These are phyloP conservation scores for Chloromyia formosa DNA, from an alignment of 2,888 invertebrate genomes.

Conservation along the genomic window DNA sequence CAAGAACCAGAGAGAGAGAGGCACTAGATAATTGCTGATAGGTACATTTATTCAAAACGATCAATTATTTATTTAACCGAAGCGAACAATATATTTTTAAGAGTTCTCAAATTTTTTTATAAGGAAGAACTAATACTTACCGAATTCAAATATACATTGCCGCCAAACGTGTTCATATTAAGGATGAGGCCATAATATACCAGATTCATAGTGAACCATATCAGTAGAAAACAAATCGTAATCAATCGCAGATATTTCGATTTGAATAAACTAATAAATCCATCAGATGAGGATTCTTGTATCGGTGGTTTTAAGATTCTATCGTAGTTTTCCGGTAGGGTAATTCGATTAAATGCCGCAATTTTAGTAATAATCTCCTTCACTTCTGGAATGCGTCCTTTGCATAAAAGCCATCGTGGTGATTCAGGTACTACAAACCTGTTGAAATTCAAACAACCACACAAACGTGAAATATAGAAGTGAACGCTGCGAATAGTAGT, in stretches of 20 bases:
- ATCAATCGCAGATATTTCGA: constrained; percentile 72
- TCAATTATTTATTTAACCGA: too few species aligned
- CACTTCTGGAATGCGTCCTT: constrained; percentile 77
- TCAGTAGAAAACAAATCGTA: constrained; percentile 75
- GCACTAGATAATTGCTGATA: too few species aligned
- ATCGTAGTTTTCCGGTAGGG: constrained; percentile 74
- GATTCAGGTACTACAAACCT: constrained; percentile 84
- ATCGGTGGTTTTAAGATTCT: constrained; percentile 70
- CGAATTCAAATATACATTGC: constrained; percentile 78
- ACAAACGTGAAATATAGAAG: not conserved
- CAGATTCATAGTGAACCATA: constrained; percentile 77
- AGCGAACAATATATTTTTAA: too few species aligned
- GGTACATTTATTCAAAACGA: too few species aligned
- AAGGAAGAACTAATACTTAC: constrained; percentile 66
- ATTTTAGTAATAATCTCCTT: constrained; percentile 72
- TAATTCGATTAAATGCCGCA: constrained; percentile 72
- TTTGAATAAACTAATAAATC: constrained; percentile 73
- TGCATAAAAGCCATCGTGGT: constrained; percentile 78
- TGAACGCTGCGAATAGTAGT: not conserved
- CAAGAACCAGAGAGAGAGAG: too few species aligned
- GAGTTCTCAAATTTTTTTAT: too few species aligned
- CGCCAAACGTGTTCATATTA: constrained; percentile 79
- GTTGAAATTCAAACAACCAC: not conserved
- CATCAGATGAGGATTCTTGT: constrained; percentile 65
- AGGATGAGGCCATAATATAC: constrained; percentile 69